A percentile compares a stretch with the other conserved stretches of the same genome.
These are phyloP conservation scores for Thyatira batis DNA, from an alignment of 2,888 invertebrate genomes.

Conservation along the genomic window DNA sequence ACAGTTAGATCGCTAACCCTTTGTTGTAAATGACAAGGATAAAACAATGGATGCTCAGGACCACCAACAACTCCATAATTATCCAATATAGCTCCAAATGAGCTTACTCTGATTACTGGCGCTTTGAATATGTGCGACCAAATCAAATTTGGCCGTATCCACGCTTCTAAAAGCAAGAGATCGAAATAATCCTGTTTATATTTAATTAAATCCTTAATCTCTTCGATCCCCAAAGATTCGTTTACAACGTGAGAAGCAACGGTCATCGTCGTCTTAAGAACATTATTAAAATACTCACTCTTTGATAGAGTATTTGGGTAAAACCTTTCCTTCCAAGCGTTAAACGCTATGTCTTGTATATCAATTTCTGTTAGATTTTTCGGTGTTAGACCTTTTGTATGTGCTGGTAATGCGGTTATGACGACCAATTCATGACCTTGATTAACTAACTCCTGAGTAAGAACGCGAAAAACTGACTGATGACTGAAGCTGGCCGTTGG, in stretches of 20 bases:
- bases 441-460: conserved; percentile 9
- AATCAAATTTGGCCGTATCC: conserved; percentile 15
- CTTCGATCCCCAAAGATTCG: conserved; percentile 6
- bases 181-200: conserved; percentile 7
- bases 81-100: conserved; percentile 24
- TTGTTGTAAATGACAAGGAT: conserved; percentile 21
- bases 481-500: conserved; percentile 12
- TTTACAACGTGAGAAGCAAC: conserved; percentile 7
- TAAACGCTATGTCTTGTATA: conserved; percentile 7
- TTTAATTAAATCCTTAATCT: conserved; percentile 8
- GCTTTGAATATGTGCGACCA: conserved; percentile 26
- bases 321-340: conserved; percentile 7
- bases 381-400: not conserved
- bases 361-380: conserved; percentile 14
- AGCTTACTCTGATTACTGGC: conserved; percentile 33
- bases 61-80: conserved; percentile 29
- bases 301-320: not conserved
- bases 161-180: conserved; percentile 19
- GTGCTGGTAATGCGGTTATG: conserved; percentile 11
- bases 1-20: conserved; percentile 23
- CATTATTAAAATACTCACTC: conserved; percentile 5
- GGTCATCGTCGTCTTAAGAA: not conserved
- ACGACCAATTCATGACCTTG: conserved; percentile 12
- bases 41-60: conserved; percentile 31
- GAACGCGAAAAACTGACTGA: conserved; percentile 8